Evolutionary conservation across 2,113 vertebrate species (phyloP).

Genomic region (Arvicanthis niloticus): DNA sequence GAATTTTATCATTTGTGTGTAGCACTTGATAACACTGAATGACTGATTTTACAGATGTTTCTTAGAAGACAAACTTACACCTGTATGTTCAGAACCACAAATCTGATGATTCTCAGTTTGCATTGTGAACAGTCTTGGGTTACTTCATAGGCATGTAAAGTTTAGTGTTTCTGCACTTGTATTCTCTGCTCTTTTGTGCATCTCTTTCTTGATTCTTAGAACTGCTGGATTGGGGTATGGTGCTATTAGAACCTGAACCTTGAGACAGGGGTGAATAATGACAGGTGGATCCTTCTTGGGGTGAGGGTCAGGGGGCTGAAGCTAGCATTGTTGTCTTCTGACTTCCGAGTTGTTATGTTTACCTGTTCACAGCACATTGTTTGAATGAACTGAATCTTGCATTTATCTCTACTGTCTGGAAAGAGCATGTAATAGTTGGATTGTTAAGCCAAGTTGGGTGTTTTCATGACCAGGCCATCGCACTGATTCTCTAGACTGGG

Average conservation of each 20-base stretch:
- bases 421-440: not conserved
- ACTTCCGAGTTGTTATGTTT: not conserved
- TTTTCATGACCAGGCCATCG: not conserved
- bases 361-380: constrained; percentile 10
- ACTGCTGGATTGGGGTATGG: not conserved
- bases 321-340: constrained; percentile 23
- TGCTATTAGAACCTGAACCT: not conserved
- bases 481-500: not conserved
- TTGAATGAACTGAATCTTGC: not conserved
- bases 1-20: constrained; percentile 24
- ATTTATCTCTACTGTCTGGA: constrained; percentile 50
- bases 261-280: not conserved
- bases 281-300: not conserved
- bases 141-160: not conserved
- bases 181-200: not conserved
- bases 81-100: not conserved
- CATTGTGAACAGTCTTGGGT: not conserved
- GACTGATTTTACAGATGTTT: not conserved
- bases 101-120: not conserved
- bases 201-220: not conserved
- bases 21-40: not conserved
- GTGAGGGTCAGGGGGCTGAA: not conserved
- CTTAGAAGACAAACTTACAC: not conserved
- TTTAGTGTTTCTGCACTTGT: not conserved
- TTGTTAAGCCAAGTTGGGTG: not conserved